Evolutionary conservation across 2,888 invertebrate genomes (phyloP).

Genomic region (Crioceris asparagi): DNA sequence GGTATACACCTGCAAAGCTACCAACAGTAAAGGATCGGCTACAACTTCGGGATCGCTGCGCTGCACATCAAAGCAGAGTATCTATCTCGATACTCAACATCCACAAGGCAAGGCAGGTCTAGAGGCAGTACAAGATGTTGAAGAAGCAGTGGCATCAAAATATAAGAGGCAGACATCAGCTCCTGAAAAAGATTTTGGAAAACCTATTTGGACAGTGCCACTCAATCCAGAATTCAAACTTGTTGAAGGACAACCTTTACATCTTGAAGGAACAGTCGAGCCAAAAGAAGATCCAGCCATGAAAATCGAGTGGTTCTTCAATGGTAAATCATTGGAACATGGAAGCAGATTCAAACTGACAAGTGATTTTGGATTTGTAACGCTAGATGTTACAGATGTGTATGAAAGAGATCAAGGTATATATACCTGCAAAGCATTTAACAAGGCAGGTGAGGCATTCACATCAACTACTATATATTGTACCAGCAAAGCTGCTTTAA

Average conservation of each 20-base stretch:
- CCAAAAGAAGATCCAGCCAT: conserved; percentile 87
- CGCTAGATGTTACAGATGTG: conserved; percentile 82
- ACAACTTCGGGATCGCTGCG: conserved; percentile 81
- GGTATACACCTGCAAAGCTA: conserved; percentile 81
- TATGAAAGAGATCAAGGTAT: conserved; percentile 91
- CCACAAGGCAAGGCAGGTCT: conserved; percentile 87
- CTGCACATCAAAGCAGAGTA: conserved; percentile 68
- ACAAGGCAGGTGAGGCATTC: conserved; percentile 82
- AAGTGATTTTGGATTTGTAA: conserved; percentile 93
- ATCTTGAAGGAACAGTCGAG: conserved; percentile 89
- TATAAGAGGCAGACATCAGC: conserved; percentile 56
- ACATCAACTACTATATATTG: conserved; percentile 84
- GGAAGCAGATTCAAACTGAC: conserved; percentile 86
- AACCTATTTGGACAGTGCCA: conserved; percentile 79
- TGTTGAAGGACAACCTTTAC: conserved; percentile 73
- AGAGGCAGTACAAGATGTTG: conserved; percentile 81
- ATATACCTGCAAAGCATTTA: conserved; percentile 84
- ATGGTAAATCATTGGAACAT: conserved; percentile 77
- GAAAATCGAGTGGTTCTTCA: conserved; percentile 90
- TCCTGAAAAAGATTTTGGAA: conserved; percentile 68
- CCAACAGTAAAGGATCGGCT: conserved; percentile 80
- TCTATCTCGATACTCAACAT: conserved; percentile 85
- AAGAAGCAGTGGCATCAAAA: conserved; percentile 66
- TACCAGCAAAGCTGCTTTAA: conserved; percentile 67
- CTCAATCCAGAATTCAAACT: conserved; percentile 70